phyloP scores from a whole-genome alignment of 2,797 vertebrate genomes.

The Erpetoichthys calabaricus region DNA sequence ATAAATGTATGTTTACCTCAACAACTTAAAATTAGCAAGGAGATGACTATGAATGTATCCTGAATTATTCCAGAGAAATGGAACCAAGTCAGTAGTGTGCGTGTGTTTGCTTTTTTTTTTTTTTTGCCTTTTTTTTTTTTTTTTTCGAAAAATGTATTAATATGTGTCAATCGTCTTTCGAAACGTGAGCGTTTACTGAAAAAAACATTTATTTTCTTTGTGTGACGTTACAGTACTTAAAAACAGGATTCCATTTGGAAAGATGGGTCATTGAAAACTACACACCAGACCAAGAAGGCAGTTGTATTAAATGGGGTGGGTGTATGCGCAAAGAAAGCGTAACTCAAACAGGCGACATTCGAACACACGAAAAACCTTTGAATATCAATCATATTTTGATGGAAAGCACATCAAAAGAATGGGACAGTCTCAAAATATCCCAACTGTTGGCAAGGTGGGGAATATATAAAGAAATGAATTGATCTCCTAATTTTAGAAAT shows the following conservation, averaged over 20 bases:
- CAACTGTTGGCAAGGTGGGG: too few relatives aligned
- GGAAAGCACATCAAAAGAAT: too few relatives aligned
- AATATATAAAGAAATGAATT: too few relatives aligned
- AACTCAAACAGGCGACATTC: too few relatives aligned
- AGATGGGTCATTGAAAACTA: too few relatives aligned
- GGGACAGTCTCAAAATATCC: too few relatives aligned
- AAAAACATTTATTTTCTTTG: constrained; percentile 13
- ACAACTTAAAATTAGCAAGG: constrained; percentile 67
- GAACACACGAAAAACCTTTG: too few relatives aligned
- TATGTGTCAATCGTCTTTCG: constrained; percentile 35
- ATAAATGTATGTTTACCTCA: constrained; percentile 83
- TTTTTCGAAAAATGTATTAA: constrained; percentile 40
- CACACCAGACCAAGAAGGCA: too few relatives aligned
- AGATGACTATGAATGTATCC: constrained; percentile 88
- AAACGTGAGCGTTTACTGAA: constrained; percentile 4
- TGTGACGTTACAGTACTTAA: constrained; percentile 8
- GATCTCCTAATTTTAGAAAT: too few relatives aligned
- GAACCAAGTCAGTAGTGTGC: constrained; percentile 41
- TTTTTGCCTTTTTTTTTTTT: constrained; percentile 26
- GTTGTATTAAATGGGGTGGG: too few relatives aligned
- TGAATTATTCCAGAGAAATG: constrained; percentile 62
- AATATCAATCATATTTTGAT: too few relatives aligned
- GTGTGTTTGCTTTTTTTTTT: constrained; percentile 27
- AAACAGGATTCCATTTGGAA: not conserved
- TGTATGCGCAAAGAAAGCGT: too few relatives aligned